These are phyloP conservation scores for Ichneumoninae sp. DNA, from an alignment of 2,888 invertebrate genomes.

Conservation along the genomic window DNA sequence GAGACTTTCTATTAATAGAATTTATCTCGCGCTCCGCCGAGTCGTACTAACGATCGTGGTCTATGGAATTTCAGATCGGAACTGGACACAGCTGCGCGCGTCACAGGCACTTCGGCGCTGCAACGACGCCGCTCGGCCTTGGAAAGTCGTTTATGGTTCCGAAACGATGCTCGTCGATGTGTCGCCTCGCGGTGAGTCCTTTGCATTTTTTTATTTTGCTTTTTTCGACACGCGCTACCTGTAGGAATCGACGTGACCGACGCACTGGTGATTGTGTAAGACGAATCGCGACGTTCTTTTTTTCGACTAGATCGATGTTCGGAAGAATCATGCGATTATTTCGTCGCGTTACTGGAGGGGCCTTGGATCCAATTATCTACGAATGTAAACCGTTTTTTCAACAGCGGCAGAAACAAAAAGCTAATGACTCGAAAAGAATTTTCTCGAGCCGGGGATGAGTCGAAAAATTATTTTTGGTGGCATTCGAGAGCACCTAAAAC, in stretches of 20 bases:
- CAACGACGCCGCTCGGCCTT: slow-evolving; percentile 20
- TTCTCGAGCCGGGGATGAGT: too few species aligned
- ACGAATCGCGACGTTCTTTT: background rate
- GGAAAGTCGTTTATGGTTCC: slow-evolving; percentile 20
- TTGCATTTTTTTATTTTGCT: background rate
- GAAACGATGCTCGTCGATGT: background rate
- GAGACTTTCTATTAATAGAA: slow-evolving; percentile 54
- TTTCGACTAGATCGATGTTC: background rate
- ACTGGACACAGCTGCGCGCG: background rate
- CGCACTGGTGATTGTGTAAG: background rate
- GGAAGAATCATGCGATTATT: background rate
- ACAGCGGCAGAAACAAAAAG: too few species aligned
- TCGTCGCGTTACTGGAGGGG: background rate
- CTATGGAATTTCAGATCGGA: slow-evolving; percentile 29
- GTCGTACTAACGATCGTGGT: slow-evolving; percentile 11
- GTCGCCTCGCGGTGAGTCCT: background rate
- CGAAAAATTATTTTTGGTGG: too few species aligned
- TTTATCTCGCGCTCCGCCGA: background rate
- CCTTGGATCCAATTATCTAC: too few species aligned
- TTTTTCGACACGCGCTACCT: background rate
- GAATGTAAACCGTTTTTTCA: too few species aligned
- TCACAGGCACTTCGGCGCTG: background rate
- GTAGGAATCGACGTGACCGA: background rate
- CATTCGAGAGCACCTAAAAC: too few species aligned
- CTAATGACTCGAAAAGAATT: too few species aligned